Percentiles rank a stretch among this genome's conserved stretches.
phyloP scores from a whole-genome alignment of 2,113 vertebrate genomes.

The Bubo scandiacus region DNA sequence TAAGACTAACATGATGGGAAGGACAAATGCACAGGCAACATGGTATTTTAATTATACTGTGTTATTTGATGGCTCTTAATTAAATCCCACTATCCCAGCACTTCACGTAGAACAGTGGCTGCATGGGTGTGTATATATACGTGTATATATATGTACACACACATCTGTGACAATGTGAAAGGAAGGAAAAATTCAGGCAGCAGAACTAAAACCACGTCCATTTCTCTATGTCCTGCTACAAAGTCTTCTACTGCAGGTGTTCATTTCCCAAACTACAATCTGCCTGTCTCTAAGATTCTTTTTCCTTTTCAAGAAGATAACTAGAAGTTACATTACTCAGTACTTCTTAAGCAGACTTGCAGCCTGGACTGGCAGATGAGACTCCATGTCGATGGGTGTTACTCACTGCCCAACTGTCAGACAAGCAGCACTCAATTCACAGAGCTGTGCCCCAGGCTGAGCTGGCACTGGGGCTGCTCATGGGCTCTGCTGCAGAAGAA shows the following conservation, averaged over 20 bases:
- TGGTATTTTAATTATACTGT: background rate
- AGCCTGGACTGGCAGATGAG: background rate
- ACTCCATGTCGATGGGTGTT: background rate
- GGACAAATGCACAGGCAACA: background rate
- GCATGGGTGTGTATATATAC: background rate
- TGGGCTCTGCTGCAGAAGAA: background rate
- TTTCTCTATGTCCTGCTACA: background rate
- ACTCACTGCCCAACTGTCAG: background rate
- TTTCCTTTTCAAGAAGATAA: background rate
- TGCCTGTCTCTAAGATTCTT: background rate
- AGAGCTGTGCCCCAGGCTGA: rapidly evolving
- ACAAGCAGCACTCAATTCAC: background rate
- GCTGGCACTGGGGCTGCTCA: background rate
- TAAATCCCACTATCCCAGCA: background rate
- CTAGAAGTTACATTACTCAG: background rate
- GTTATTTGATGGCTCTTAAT: background rate
- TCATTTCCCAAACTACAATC: background rate
- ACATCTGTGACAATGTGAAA: background rate
- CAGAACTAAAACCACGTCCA: background rate
- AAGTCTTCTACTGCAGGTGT: background rate
- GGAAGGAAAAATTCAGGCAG: background rate
- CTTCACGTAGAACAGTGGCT: background rate
- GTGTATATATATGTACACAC: rapidly evolving
- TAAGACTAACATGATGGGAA: background rate
- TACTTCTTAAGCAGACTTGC: background rate